phyloP scores from a whole-genome alignment of 2,888 invertebrate species.

The Disparrhopalites patrizii region DNA sequence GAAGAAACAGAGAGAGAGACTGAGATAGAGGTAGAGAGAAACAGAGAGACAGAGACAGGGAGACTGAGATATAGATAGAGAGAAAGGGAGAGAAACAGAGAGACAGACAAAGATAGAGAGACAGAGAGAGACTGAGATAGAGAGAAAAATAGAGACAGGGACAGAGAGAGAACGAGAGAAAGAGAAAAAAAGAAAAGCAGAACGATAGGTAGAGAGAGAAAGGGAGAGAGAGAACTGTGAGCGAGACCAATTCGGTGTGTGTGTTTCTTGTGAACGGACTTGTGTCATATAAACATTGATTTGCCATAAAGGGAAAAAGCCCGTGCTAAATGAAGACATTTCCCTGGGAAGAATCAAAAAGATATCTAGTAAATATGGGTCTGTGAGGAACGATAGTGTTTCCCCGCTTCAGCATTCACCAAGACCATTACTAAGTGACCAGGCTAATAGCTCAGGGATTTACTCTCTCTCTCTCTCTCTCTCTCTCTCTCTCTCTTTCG shows the following conservation, averaged over 20 bases:
- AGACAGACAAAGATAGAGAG: no score
- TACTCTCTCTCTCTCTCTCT: constrained; percentile 40
- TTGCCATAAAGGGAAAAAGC: constrained; percentile 49
- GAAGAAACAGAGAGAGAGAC: no score
- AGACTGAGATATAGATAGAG: no score
- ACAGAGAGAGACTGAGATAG: no score
- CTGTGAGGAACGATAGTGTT: constrained; percentile 40
- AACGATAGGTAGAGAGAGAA: constrained; percentile 7
- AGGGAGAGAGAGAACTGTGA: background rate
- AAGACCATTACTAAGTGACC: constrained; percentile 48
- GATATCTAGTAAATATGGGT: constrained; percentile 48
- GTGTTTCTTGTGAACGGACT: no score
- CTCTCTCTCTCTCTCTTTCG: constrained; percentile 27
- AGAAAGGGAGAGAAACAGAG: no score
- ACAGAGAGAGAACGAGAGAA: background rate
- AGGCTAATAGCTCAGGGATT: constrained; percentile 49
- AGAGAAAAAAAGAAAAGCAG: no score
- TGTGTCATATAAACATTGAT: constrained; percentile 48
- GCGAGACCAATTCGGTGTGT: constrained; percentile 14
- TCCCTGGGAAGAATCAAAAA: constrained; percentile 40
- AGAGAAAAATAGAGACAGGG: background rate
- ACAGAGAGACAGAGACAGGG: no score
- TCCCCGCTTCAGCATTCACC: constrained; percentile 22
- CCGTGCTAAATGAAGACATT: constrained; percentile 32
- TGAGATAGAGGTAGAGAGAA: no score